phyloP scores from a whole-genome alignment of 2,113 vertebrate genomes.

The Rhodinocichla rosea region DNA sequence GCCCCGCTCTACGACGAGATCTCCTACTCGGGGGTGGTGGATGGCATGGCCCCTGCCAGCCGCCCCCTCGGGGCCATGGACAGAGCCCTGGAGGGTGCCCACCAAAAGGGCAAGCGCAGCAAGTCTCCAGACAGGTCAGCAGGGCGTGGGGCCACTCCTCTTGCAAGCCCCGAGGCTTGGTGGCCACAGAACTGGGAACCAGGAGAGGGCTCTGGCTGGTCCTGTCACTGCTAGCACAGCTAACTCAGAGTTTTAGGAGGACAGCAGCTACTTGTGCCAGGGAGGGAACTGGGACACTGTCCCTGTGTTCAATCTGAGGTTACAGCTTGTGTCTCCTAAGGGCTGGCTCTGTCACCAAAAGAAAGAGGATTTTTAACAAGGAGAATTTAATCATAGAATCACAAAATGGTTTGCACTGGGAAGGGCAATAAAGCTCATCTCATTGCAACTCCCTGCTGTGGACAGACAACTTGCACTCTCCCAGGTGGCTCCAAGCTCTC shows the following conservation, averaged over 20 bases:
- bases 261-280: not conserved
- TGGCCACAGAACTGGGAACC: accelerated
- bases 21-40: constrained; percentile 83
- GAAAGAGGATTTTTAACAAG: not conserved
- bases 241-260: not conserved
- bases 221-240: not conserved
- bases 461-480: not conserved
- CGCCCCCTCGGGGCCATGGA: constrained; percentile 80
- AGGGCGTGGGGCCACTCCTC: not conserved
- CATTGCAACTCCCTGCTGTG: not conserved
- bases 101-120: constrained; percentile 88
- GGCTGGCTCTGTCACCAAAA: not conserved
- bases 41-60: constrained; percentile 70
- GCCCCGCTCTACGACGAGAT: constrained; percentile 95
- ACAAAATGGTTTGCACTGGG: not conserved
- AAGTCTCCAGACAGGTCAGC: constrained; percentile 94
- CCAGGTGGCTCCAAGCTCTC: not conserved
- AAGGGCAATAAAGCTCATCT: not conserved
- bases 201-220: not conserved
- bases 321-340: not conserved
- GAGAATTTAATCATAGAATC: not conserved
- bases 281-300: not conserved
- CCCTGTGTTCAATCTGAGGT: not conserved
- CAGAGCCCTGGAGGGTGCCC: constrained; percentile 79
- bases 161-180: not conserved